phyloP scores from a whole-genome alignment of 2,888 invertebrate species.

The Agelastica alni region DNA sequence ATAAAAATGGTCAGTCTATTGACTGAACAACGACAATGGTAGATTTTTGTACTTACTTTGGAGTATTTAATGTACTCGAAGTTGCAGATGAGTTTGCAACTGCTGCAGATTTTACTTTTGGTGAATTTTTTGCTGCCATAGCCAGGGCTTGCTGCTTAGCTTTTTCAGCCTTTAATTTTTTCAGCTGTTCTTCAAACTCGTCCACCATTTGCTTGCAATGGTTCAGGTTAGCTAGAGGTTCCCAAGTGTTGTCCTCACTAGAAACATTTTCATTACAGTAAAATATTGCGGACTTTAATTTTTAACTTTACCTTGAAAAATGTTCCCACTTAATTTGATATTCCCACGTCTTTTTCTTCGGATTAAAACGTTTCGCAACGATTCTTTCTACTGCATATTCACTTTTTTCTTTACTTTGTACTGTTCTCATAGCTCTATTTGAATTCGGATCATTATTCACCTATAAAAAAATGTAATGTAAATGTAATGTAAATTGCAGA shows the following conservation, averaged over 20 bases:
- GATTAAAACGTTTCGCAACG: constrained; percentile 81
- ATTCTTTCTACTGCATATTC: constrained; percentile 83
- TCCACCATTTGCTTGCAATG: constrained; percentile 78
- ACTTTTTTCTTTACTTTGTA: constrained; percentile 47
- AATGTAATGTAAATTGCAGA: too few relatives aligned
- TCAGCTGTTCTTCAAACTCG: constrained; percentile 79
- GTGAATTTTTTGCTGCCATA: constrained; percentile 22
- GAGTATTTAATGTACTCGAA: neutral
- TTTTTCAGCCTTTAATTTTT: constrained; percentile 65
- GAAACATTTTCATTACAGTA: constrained; percentile 23
- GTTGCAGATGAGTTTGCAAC: constrained; percentile 6
- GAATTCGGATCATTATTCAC: constrained; percentile 25
- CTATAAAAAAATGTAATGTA: too few relatives aligned
- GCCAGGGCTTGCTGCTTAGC: constrained; percentile 52
- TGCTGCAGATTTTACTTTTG: constrained; percentile 8
- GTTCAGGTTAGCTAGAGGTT: constrained; percentile 75
- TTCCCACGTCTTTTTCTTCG: constrained; percentile 74
- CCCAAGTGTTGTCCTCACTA: constrained; percentile 84
- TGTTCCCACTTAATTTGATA: constrained; percentile 88
- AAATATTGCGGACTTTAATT: constrained; percentile 14
- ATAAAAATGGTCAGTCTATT: neutral
- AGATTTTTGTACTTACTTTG: neutral
- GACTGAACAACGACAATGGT: neutral
- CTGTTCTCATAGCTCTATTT: constrained; percentile 40
- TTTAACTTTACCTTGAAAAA: constrained; percentile 62